Base-by-base conservation (phyloP, 2,888 invertebrate genomes). In the Cantharis lateralis region DNA sequence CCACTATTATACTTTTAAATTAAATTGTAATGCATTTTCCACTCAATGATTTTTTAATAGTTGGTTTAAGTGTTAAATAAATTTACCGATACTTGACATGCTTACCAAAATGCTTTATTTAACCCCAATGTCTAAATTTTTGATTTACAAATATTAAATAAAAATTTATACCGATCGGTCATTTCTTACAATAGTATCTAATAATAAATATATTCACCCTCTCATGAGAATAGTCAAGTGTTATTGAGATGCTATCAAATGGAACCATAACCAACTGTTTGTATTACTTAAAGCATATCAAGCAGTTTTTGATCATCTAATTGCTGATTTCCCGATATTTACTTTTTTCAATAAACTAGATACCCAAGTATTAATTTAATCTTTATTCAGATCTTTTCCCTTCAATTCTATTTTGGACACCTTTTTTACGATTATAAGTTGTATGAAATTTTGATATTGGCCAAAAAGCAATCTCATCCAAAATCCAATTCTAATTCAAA, bases 221-320 rank as follows among this genome's bases (percentile, higher is more conserved):
- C 78, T 75, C 66, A 80, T 83, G 84, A 82, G 83, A 83, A 83
- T 74, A 70, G 69, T 80, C 83, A 85, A 84, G 82, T 84, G 83
- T 77, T 75, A 66, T 64, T 74, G 48, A 74, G 72, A 80, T 72
- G 71, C 68, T 64, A 77, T 75, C 74, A 76, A 68, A 75, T 80
- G 72, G 80, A 81, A 48, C n/a, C 81, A 82, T 79, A 82, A 80
- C 80, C 82, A 82, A 81, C 80, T 79, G 81, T 81, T 82, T 77
- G 80, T 81, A 82, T 84, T 82, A 84, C 84, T 84, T 84, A 82
- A 83, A 85, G 82, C 83, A 82, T 82, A 84, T 85, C 84, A 85
- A 85, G 83, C 84, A 84, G 83, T 84, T 81, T 83, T 79, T 81
- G 84, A 85, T 85, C 84, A 48, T 48, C n/a, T 48, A 48, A 48